Evolutionary conservation across 2,797 vertebrate genomes (phyloP).

Genomic region (Enteromius paludinosus): DNA sequence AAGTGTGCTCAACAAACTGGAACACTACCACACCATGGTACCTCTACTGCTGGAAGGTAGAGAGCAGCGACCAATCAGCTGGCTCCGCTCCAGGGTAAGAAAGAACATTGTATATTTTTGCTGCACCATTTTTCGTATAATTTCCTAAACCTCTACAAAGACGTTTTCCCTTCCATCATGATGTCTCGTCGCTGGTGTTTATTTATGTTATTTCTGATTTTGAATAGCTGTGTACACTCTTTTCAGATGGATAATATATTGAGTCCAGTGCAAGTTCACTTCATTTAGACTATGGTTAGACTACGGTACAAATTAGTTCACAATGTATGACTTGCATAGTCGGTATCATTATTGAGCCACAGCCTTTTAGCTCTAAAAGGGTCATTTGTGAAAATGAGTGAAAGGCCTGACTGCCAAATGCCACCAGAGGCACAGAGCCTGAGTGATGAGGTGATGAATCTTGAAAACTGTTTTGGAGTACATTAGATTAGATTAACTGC

Average conservation of each 20-base stretch:
- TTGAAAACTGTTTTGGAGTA: constrained; percentile 46
- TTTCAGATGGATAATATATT: constrained; percentile 6
- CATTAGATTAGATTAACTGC: constrained; percentile 50
- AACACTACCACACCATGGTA: constrained; percentile 69
- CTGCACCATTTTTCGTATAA: background rate
- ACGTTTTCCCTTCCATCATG: background rate
- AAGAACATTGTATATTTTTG: background rate
- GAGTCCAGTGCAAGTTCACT: constrained; percentile 31
- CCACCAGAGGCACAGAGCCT: constrained; percentile 36
- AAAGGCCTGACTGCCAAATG: constrained; percentile 35
- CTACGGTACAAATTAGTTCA: constrained; percentile 36
- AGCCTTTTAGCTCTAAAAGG: constrained; percentile 36
- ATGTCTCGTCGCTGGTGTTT: background rate
- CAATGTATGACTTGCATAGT: constrained; percentile 34
- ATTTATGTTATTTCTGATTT: constrained; percentile 6
- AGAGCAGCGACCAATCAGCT: constrained; percentile 70
- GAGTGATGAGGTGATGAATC: constrained; percentile 51
- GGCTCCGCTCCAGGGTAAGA: constrained; percentile 73
- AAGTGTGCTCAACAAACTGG: constrained; percentile 50
- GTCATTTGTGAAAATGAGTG: constrained; percentile 47
- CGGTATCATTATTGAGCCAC: constrained; percentile 28
- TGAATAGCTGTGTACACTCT: background rate
- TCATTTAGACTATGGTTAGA: background rate
- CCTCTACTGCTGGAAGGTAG: constrained; percentile 74
- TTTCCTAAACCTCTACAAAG: constrained; percentile 5